These are phyloP conservation scores for Whitmania pigra DNA, from an alignment of 1,140 invertebrate species.

Conservation along the genomic window DNA sequence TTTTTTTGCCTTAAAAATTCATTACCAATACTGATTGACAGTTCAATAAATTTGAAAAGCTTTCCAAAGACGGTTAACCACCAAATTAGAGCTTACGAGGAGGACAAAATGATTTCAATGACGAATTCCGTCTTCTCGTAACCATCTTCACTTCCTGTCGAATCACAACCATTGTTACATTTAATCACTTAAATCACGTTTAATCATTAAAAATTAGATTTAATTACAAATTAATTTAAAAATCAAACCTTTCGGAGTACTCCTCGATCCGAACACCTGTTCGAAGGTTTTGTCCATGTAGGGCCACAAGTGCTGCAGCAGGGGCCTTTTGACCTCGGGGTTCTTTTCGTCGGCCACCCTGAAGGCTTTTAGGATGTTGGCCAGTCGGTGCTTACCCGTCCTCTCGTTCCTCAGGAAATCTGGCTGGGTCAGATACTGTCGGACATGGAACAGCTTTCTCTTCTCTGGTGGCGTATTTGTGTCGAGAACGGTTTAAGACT, in stretches of 20 bases:
- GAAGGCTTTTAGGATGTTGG: slow-evolving; percentile 9
- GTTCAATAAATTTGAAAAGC: no score
- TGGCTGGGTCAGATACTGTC: slow-evolving; percentile 15
- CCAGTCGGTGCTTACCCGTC: neutral
- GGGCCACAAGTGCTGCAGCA: slow-evolving; percentile 18
- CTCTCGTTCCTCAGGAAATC: slow-evolving; percentile 9
- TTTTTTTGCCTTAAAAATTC: no score
- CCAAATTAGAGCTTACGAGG: no score
- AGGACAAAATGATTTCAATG: neutral
- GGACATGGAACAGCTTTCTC: slow-evolving; percentile 18
- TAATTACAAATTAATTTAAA: neutral
- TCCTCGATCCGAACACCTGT: neutral
- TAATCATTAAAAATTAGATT: no score
- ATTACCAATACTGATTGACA: no score
- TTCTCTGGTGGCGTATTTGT: slow-evolving; percentile 6
- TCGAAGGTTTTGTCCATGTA: slow-evolving; percentile 14
- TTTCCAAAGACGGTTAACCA: no score
- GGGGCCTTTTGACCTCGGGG: slow-evolving; percentile 13
- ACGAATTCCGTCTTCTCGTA: neutral
- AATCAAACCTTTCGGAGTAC: neutral
- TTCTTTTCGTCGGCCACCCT: slow-evolving; percentile 5
- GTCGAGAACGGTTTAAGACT: neutral
- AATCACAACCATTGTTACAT: neutral
- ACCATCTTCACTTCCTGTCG: neutral
- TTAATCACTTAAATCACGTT: neutral